Evolutionary conservation across 2,797 vertebrate genomes (phyloP).

Genomic region (Rhodeus uyekii): DNA sequence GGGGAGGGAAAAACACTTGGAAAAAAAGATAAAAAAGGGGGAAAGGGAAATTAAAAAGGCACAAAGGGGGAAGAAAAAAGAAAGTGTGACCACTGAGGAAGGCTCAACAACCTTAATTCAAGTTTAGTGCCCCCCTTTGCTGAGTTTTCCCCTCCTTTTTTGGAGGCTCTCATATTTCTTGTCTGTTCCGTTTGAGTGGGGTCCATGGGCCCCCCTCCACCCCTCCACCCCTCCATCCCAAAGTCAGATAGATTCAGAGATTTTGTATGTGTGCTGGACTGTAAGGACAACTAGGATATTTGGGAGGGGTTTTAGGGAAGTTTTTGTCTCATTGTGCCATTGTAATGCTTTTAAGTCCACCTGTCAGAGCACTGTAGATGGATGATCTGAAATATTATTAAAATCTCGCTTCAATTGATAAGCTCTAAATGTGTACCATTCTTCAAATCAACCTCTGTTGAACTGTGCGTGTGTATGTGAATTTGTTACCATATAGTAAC

Average conservation of each 20-base stretch:
- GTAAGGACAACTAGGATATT: slow-evolving; percentile 37
- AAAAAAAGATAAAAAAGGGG: slow-evolving; percentile 33
- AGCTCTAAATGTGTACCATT: background rate
- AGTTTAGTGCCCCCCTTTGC: slow-evolving; percentile 74
- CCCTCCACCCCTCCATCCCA: slow-evolving; percentile 4
- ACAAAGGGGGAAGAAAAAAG: slow-evolving; percentile 52
- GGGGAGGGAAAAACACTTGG: slow-evolving; percentile 26
- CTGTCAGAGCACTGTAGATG: background rate
- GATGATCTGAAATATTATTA: background rate
- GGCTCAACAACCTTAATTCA: slow-evolving; percentile 75
- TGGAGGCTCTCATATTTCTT: slow-evolving; percentile 68
- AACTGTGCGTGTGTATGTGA: background rate
- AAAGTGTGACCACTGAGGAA: slow-evolving; percentile 72
- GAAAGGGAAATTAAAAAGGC: slow-evolving; percentile 43
- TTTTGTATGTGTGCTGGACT: slow-evolving; percentile 34
- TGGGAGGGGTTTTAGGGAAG: slow-evolving; percentile 19
- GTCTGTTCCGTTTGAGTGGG: slow-evolving; percentile 71
- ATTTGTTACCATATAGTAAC: slow-evolving; percentile 27
- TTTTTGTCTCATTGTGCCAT: background rate
- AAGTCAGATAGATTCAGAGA: slow-evolving; percentile 43
- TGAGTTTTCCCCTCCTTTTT: slow-evolving; percentile 59
- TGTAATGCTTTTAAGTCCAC: background rate
- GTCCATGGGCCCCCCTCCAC: slow-evolving; percentile 39
- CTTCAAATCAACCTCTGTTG: background rate
- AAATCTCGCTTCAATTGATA: background rate